These are phyloP conservation scores for Psammodynastes pulverulentus DNA, from an alignment of 2,113 vertebrate genomes.

Conservation along the genomic window DNA sequence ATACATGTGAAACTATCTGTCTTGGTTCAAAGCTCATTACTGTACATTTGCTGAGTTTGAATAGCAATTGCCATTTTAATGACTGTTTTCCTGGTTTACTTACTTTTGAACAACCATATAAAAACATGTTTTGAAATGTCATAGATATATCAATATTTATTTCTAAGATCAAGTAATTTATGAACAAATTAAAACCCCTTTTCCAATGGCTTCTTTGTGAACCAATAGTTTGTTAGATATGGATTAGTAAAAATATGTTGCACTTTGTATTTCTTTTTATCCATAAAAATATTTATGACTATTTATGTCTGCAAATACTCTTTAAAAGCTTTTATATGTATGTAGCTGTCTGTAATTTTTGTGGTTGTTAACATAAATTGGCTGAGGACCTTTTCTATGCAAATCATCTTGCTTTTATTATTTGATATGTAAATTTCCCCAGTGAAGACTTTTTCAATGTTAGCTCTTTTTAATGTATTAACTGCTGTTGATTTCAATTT, in stretches of 20 bases:
- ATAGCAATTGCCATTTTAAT: not conserved
- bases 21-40: not conserved
- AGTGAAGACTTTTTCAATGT: not conserved
- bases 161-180: not conserved
- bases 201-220: not conserved
- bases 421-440: not conserved
- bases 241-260: not conserved
- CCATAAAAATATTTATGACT: not conserved
- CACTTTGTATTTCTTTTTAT: not conserved
- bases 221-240: not conserved
- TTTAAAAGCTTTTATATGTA: not conserved
- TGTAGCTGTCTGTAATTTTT: not conserved
- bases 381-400: not conserved
- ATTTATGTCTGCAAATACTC: not conserved
- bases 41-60: not conserved
- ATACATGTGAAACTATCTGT: not conserved
- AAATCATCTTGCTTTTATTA: not conserved
- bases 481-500: not conserved
- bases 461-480: not conserved
- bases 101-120: not conserved
- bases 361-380: not conserved
- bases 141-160: not conserved
- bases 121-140: not conserved
- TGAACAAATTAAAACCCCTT: not conserved
- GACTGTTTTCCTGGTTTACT: not conserved